phyloP scores from a whole-genome alignment of 2,888 invertebrate genomes.

The Bembecia ichneumoniformis region DNA sequence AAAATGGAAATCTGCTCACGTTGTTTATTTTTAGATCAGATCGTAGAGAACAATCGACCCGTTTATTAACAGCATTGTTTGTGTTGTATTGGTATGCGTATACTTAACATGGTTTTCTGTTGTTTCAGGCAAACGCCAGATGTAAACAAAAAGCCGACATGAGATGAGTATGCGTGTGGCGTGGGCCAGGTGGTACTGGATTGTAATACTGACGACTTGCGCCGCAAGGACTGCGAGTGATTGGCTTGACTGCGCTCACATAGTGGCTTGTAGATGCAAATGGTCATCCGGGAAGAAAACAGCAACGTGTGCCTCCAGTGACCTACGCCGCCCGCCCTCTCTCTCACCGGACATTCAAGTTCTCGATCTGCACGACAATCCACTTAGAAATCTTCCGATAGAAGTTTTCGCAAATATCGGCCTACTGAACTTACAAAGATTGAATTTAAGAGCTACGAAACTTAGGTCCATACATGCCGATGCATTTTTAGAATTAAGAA shows the following conservation, averaged over 20 bases:
- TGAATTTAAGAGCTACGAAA: conserved; percentile 83
- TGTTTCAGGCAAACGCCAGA: conserved; percentile 67
- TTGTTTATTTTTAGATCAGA: too few relatives aligned
- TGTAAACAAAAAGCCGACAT: conserved; percentile 65
- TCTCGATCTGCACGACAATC: conserved; percentile 86
- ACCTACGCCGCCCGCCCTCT: conserved; percentile 82
- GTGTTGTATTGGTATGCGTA: conserved; percentile 11
- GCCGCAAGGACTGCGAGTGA: conserved; percentile 73
- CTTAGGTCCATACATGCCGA: conserved; percentile 84
- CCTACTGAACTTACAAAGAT: conserved; percentile 86
- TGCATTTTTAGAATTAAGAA: conserved; percentile 88
- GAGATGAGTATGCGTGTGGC: conserved; percentile 72
- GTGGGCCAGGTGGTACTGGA: conserved; percentile 70
- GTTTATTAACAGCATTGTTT: too few relatives aligned
- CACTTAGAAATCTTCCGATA: conserved; percentile 80
- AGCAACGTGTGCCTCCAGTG: conserved; percentile 86
- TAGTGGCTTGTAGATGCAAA: conserved; percentile 88
- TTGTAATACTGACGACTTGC: conserved; percentile 64
- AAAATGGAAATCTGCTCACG: too few relatives aligned
- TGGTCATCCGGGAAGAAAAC: conserved; percentile 94
- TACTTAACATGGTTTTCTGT: conserved; percentile 35
- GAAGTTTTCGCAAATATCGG: conserved; percentile 86
- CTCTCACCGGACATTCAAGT: conserved; percentile 74
- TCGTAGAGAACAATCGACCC: too few relatives aligned
- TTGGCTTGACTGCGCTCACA: conserved; percentile 90